These are phyloP conservation scores for Nannospalax galili DNA, from an alignment of 2,113 vertebrate genomes.

Conservation along the genomic window DNA sequence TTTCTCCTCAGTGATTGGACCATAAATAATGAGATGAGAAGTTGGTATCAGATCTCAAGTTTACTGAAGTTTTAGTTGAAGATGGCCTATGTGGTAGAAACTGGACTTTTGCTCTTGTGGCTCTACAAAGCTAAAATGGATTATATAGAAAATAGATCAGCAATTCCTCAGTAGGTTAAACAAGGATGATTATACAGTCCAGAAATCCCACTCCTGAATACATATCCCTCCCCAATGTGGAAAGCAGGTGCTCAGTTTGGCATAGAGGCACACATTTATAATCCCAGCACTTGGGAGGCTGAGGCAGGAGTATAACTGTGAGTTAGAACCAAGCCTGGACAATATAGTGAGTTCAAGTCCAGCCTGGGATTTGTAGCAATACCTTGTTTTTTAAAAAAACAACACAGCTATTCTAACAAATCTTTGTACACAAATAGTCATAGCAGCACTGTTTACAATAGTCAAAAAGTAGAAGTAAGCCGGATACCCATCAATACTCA, in stretches of 20 bases:
- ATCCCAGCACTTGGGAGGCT: background rate
- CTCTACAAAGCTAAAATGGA: background rate
- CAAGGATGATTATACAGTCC: background rate
- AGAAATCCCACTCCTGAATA: background rate
- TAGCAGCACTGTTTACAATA: conserved; percentile 3
- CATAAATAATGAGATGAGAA: conserved; percentile 1
- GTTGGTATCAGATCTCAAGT: background rate
- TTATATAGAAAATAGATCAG: background rate
- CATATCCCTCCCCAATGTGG: background rate
- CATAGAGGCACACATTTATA: background rate
- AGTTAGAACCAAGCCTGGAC: background rate
- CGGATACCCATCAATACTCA: background rate
- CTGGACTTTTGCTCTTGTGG: conserved; percentile 38
- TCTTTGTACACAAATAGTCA: background rate
- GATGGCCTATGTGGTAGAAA: background rate
- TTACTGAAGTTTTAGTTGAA: conserved; percentile 38
- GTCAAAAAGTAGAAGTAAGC: background rate
- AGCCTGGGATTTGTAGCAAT: background rate
- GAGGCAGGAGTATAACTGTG: background rate
- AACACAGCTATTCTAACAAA: conserved; percentile 40
- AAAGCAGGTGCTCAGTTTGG: background rate
- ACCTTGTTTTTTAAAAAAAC: background rate
- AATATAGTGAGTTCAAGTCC: background rate
- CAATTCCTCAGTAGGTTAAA: background rate
- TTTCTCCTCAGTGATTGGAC: background rate